Base-by-base conservation (phyloP, 2,888 invertebrate species). In the Tipula confusa region DNA sequence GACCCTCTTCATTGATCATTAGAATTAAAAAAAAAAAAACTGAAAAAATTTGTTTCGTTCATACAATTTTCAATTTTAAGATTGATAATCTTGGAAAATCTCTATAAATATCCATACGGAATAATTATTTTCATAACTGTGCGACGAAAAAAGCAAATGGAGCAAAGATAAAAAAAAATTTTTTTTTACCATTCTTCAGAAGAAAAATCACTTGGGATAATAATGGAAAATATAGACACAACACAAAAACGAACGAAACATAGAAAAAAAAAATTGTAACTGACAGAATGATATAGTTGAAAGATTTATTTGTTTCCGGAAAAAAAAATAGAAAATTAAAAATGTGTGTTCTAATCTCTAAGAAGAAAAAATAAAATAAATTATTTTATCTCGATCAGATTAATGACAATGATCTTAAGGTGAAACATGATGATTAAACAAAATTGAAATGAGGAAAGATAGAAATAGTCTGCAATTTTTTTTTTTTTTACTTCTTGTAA, bases 231-330 rank as follows among this genome's bases (percentile, higher is more conserved):
- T n/a, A n/a, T n/a, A n/a, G n/a, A n/a, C 24, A 64, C 11, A 64
- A 64, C 64, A 64, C 64, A 64, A 64, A n/a, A 24, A 64, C 7
- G 64, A 80, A 80, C n/a, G n/a, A n/a, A n/a, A n/a, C n/a, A n/a
- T n/a, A n/a, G 28, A 79, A 79, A 79, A 15, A 64, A 79, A 80
- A 80, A 29, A 29, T 29, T n/a, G n/a, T n/a, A n/a, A n/a, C 80
- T 80, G 80, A 29, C 80, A 80, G 80, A 80, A 80, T 80, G 31
- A 80, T 80, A 80, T 80, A 29, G n/a, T 29, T 80, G 80, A 80
- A 80, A 80, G 80, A 80, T 80, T 80, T 80, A 80, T 80, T 80
- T 29, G 5, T 80, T 80, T 80, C 80, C 80, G 80, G 80, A 80
- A 80, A 29, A 80, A 11, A 33, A 24, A 24, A 64, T 18, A 64